Percentiles rank a stretch among this genome's conserved stretches.
Conservation (phyloP, 2,113 vertebrate species). For the Rhinoderma darwinii region DNA sequence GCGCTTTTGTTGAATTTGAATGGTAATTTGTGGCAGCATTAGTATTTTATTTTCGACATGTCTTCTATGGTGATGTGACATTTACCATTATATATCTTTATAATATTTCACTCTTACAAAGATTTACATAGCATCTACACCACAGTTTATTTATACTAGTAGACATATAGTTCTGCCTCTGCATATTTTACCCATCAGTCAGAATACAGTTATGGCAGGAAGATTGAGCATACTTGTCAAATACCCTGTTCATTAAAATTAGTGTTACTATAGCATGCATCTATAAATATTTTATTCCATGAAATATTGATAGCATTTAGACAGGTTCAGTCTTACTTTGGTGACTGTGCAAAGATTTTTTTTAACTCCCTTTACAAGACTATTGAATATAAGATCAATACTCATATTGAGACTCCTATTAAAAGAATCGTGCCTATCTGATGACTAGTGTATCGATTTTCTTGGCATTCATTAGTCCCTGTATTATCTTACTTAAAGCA, state of each 20-base stretch:
- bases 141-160: background rate
- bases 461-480: background rate
- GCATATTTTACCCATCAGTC: background rate
- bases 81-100: background rate
- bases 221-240: background rate
- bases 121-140: background rate
- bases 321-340: background rate
- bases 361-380: background rate
- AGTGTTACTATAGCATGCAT: background rate
- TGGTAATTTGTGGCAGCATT: background rate
- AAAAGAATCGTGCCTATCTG: background rate
- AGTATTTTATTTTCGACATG: background rate
- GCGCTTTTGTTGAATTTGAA: background rate
- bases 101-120: background rate
- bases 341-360: background rate
- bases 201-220: background rate
- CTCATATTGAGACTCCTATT: background rate
- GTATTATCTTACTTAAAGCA: no score
- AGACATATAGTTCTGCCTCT: background rate
- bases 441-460: background rate
- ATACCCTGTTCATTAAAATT: background rate
- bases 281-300: slow-evolving; percentile 8
- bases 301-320: background rate
- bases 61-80: background rate
- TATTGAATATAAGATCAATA: background rate